These are phyloP conservation scores for Philaethria dido DNA, from an alignment of 2,888 invertebrate species.

Conservation along the genomic window DNA sequence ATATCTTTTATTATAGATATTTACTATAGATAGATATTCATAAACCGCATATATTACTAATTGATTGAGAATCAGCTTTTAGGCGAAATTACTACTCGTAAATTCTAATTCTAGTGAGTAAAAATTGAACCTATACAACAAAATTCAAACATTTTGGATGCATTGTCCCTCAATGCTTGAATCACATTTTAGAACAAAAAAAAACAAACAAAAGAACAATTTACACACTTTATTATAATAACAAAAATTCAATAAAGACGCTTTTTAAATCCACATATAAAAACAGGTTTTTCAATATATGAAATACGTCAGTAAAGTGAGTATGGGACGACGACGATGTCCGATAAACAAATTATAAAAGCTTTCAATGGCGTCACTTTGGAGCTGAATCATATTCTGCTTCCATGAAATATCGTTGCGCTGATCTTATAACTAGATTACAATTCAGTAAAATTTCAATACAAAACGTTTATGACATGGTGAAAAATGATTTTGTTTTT, in stretches of 20 bases:
- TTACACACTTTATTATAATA: neutral
- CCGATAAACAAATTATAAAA: slow-evolving; percentile 26
- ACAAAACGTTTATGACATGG: slow-evolving; percentile 5
- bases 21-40: too few species aligned
- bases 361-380: slow-evolving; percentile 22
- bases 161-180: too few species aligned
- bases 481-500: slow-evolving; percentile 2
- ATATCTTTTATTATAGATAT: too few species aligned
- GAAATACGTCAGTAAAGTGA: slow-evolving; percentile 10
- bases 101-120: too few species aligned
- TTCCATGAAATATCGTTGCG: slow-evolving; percentile 21
- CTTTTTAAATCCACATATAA: slow-evolving; percentile 22
- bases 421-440: slow-evolving; percentile 27
- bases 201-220: neutral
- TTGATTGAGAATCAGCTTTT: too few species aligned
- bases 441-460: slow-evolving; percentile 6
- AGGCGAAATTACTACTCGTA: too few species aligned
- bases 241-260: slow-evolving; percentile 3
- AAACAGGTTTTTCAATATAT: slow-evolving; percentile 7
- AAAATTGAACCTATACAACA: too few species aligned
- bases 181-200: neutral
- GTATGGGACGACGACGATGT: slow-evolving; percentile 16
- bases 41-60: too few species aligned
- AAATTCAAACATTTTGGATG: too few species aligned
- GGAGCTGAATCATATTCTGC: slow-evolving; percentile 10